Evolutionary conservation across 2,797 vertebrate species (phyloP), one percentile per base, ranked within the genome.

Genomic region (Anguilla marmorata): DNA sequence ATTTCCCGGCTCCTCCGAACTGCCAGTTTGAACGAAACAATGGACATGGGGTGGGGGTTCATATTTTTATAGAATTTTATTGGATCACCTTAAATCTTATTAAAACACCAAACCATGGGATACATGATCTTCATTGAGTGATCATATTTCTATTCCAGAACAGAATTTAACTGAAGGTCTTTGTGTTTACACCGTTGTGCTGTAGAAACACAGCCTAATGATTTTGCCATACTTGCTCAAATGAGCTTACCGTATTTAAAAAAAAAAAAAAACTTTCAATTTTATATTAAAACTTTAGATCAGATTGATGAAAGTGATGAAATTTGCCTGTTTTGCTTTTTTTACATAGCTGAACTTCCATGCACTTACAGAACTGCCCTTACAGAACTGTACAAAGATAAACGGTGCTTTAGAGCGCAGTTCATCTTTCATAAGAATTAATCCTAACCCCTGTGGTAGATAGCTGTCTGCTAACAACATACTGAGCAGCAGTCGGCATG

Each of bases 11-110:
- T 92, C 90, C 12, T 76, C 88, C 87, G 86, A 90, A 91, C 92
- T 91, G 92, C 89, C 89, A 87, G 93, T 94, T 94, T 91, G 89
- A 93, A 90, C 90, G 90, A 89, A 89, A 86, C 87, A 0, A 56
- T 48, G 83, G 85, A 91, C 16, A 92, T 90, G 80, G 89, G 89
- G 84, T 91, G 21, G 56, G n/a, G 63, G 63, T 6, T n/a, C n/a
- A n/a, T 27, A 6, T n/a, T 69, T 69, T 21, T 63, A 63, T 63
- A 5, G 3, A 63, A 24, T 24, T 48, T 52, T n/a, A 52, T 52
- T 21, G 41, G 50, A 52, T 89, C 92, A 84, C 88, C 92, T 92
- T 93, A 85, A 19, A 76, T 76, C 21, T 16, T 37, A 37, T 76
- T 37, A 76, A 76, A 37, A 76, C 72, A 33, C 16, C 14, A 9